Base-by-base conservation (phyloP, 2,888 invertebrate genomes). In the Galeopsomyia nigrocyanea region DNA sequence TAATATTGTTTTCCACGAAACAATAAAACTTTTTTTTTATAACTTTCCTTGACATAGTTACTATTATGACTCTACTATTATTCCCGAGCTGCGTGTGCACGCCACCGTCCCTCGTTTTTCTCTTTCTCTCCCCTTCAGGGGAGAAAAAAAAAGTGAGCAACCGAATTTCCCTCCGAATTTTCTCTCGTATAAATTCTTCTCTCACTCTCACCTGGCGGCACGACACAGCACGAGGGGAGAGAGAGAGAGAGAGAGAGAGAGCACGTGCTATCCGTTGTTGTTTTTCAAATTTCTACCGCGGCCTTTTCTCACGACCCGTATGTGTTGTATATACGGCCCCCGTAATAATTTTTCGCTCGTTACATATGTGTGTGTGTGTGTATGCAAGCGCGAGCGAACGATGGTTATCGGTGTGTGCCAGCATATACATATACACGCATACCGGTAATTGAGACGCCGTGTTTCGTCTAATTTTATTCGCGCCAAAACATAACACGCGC, bases 81-180 rank as follows among this genome's bases (percentile, higher is more conserved):
- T 39, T 39, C 7, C 7, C 46, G 53, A 60, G 53, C 19, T 55
- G 62, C 56, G 57, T 67, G 72, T 68, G 58, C 62, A 66, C 72
- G 39, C 53, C 7, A 10, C 39, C 49, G 49, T 57, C 51, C 47
- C 26, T 17, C 57, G 14, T 73, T 64, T 70, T 63, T 71, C 61
- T 74, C 63, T 68, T 39, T 39, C 56, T 63, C 55, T 47, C 7
- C 53, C 22, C 46, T 26, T 56, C 26, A 7, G 39, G n/a, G 2
- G 5, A 56, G 7, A 17, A 31, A 26, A 3, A 58, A 17, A 10
- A 16, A 46, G 62, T 39, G 7, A 39, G 6, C 19, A 10, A 39
- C 46, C 46, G 46, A 50, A 17, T 46, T 58, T 58, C 39, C 58
- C n/a, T 16, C 26, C 21, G 13, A 39, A 58, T 39, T 58, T 58